Base-by-base conservation (phyloP, 2,888 invertebrate genomes). In the Drosophila seclusa region DNA sequence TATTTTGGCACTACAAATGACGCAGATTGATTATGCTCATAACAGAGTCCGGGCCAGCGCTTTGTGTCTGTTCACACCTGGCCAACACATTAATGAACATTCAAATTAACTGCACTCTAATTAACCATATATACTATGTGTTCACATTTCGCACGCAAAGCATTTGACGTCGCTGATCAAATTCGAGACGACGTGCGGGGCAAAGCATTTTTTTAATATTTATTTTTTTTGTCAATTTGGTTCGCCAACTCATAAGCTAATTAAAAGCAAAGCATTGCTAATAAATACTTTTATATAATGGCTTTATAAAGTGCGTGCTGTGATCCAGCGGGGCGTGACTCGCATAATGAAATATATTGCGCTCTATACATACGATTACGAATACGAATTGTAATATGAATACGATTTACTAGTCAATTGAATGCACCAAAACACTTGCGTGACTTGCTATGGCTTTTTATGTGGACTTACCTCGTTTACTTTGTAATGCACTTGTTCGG, bases 31-130 rank as follows among this genome's bases (percentile, higher is more conserved):
- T 87, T 85, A 67, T 73, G 63, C 31, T 58, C 68, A 48, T 62
- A 66, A 42, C 21, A 24, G 55, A 32, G 38, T 57, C 53, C 61
- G 38, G n/a, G 64, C 55, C 27, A 57, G 40, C 48, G 57, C 68
- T 68, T 65, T 54, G 42, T 71, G 65, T 57, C 78, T 86, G 88
- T 85, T 85, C 88, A 85, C 85, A 85, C 88, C 88, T 85, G 88
- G 85, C 77, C 82, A 74, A 42, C 80, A 73, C 70, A 77, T 83
- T 83, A 87, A 77, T 87, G 82, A 76, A 77, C 88, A 85, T 83
- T 80, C 57, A 82, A 85, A 85, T 83, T 78, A 86, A 82, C 80
- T 88, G 83, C 76, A 86, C 82, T 86, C 84, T 82, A 88, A 83
- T 88, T 87, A 87, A 87, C 73, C 57, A 80, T 70, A 82, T 73